A percentile compares a stretch with the other conserved stretches of the same genome.
Evolutionary conservation across 1,140 invertebrate species (phyloP).

Genomic region (Monomorium pharaonis): DNA sequence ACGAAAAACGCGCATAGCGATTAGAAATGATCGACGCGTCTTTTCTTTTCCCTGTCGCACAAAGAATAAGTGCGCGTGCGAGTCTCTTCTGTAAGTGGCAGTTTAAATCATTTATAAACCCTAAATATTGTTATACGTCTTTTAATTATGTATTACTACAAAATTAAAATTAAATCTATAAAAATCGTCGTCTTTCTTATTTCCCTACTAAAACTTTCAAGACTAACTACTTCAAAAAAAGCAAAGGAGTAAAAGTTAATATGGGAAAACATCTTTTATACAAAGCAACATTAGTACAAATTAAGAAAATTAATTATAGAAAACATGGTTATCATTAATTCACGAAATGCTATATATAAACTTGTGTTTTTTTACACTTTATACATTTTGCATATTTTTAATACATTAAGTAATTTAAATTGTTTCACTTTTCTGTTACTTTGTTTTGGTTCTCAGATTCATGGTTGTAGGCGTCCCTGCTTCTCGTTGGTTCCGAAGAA

Average conservation of each 20-base stretch:
- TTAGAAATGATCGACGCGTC: not conserved
- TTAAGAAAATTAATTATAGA: not conserved
- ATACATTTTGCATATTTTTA: not conserved
- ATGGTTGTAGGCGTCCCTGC: not conserved
- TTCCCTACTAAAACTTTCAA: not conserved
- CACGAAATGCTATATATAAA: not conserved
- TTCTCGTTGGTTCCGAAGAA: slow-evolving; percentile 59
- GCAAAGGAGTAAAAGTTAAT: not conserved
- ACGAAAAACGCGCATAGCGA: slow-evolving; percentile 20
- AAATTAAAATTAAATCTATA: not conserved
- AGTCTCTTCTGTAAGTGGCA: not conserved
- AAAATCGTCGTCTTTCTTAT: not conserved
- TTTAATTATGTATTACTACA: not conserved
- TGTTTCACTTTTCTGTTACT: not conserved
- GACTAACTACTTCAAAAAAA: not conserved
- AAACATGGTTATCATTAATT: not conserved
- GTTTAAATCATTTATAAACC: not conserved
- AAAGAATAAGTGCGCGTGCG: not conserved
- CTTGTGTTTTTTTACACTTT: not conserved
- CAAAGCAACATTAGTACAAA: not conserved
- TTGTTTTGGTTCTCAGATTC: not conserved
- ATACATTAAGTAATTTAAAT: not conserved
- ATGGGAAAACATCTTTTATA: not conserved
- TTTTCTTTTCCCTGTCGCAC: not conserved
- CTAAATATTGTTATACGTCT: not conserved